Base-by-base conservation (phyloP, 2,888 invertebrate species). In the Adelognathus sp. region DNA sequence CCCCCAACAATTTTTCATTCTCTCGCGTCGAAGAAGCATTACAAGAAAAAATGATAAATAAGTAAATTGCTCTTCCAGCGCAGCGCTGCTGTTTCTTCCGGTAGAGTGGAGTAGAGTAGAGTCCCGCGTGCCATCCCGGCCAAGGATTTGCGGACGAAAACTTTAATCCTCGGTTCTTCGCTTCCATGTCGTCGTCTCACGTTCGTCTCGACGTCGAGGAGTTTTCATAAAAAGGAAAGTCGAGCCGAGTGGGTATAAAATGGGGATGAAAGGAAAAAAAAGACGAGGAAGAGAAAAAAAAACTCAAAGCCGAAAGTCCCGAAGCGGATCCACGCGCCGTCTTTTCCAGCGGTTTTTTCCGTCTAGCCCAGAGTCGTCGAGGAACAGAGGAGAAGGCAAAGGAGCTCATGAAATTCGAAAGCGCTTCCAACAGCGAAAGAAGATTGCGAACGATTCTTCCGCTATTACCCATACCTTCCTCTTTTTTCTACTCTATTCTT, bases 201-300 rank as follows among this genome's bases (percentile, higher is more conserved):
- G 39, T 61, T 14, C 61, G 16, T 70, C 46, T 56, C 41, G 36
- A 39, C 63, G 56, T 16, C 1, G 16, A 63, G 36, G 54, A 56
- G 39, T 76, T 70, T 76, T 70, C n/a, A n/a, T n/a, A n/a, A n/a
- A 56, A 64, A 76, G 63, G 70, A 76, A 76, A 70, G 33, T 64
- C 56, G n/a, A n/a, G 36, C 46, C 18, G 46, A 60, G 39, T 24
- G 60, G 60, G 46, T 46, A 39, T 50, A 70, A 70, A 46, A 64
- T 46, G 56, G n/a, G n/a, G n/a, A n/a, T n/a, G n/a, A n/a, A n/a
- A n/a, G n/a, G n/a, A n/a, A n/a, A n/a, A n/a, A n/a, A n/a, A n/a
- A n/a, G n/a, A n/a, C n/a, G n/a, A n/a, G n/a, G n/a, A n/a, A n/a
- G n/a, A n/a, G 56, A 21, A 14, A 39, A 24, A 21, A 41, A 76